phyloP scores from a whole-genome alignment of 2,797 vertebrate genomes.

The Catostomus latipinnis region DNA sequence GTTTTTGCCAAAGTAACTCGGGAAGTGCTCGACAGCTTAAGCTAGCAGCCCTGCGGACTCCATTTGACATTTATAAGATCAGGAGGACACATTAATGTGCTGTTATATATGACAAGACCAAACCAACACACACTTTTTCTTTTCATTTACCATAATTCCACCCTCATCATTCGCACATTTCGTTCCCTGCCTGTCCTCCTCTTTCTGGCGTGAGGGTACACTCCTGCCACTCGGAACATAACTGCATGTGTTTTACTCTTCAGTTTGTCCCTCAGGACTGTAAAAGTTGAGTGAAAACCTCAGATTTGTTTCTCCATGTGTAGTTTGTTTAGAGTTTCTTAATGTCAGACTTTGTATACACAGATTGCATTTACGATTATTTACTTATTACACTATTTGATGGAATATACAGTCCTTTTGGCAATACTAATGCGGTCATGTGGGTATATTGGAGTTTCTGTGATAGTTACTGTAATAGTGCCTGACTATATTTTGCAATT shows the following conservation, averaged over 20 bases:
- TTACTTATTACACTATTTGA: no score
- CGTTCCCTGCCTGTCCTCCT: conserved; percentile 61
- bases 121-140: conserved; percentile 51
- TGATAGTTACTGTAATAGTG: no score
- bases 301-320: background rate
- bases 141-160: conserved; percentile 60
- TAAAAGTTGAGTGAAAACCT: background rate
- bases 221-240: conserved; percentile 62
- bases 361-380: no score
- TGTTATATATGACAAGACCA: conserved; percentile 67
- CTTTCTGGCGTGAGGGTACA: conserved; percentile 62
- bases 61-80: conserved; percentile 72
- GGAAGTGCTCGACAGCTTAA: conserved; percentile 50
- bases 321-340: no score
- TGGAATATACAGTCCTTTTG: no score
- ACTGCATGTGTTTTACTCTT: conserved; percentile 50
- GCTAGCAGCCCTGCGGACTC: conserved; percentile 60
- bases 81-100: conserved; percentile 73
- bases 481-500: no score
- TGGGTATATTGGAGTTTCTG: no score
- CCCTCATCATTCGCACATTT: conserved; percentile 59
- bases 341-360: no score
- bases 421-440: no score
- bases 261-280: background rate
- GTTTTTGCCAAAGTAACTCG: conserved; percentile 24